A percentile compares a stretch with the other conserved stretches of the same genome.
phyloP scores from a whole-genome alignment of 1,140 invertebrate genomes.

The Anastrepha ludens region DNA sequence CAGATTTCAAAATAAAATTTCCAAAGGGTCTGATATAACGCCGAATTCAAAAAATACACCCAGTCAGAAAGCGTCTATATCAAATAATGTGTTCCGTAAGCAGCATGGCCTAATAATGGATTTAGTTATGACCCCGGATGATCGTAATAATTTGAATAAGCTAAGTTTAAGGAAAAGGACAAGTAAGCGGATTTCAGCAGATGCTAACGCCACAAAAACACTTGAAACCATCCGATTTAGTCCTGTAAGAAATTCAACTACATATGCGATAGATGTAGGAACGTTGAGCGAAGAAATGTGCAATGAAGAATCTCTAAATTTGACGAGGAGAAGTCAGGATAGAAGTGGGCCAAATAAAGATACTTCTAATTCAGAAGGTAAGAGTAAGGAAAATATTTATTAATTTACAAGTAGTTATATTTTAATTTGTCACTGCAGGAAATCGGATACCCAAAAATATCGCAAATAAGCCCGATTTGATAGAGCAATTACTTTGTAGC shows the following conservation, averaged over 20 bases:
- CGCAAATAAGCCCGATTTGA: neutral
- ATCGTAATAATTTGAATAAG: neutral
- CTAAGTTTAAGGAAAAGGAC: neutral
- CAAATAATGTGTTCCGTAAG: neutral
- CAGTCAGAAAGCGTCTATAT: neutral
- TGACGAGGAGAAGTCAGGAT: neutral
- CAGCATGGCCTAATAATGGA: neutral
- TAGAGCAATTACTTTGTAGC: neutral
- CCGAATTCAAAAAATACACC: neutral
- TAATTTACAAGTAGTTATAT: neutral
- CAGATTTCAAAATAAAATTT: neutral
- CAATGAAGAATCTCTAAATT: neutral
- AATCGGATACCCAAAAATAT: neutral
- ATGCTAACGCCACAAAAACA: too few species aligned
- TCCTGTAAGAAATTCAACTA: conserved; percentile 8
- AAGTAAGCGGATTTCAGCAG: neutral
- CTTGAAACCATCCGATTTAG: neutral
- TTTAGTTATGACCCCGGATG: neutral
- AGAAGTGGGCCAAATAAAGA: neutral
- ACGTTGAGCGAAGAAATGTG: neutral
- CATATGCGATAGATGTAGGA: neutral
- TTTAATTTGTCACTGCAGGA: neutral
- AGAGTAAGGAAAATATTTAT: neutral
- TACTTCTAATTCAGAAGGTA: conserved; percentile 1
- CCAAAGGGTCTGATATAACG: neutral